phyloP scores from a whole-genome alignment of 2,888 invertebrate genomes.

The Neoitamus cyanurus region DNA sequence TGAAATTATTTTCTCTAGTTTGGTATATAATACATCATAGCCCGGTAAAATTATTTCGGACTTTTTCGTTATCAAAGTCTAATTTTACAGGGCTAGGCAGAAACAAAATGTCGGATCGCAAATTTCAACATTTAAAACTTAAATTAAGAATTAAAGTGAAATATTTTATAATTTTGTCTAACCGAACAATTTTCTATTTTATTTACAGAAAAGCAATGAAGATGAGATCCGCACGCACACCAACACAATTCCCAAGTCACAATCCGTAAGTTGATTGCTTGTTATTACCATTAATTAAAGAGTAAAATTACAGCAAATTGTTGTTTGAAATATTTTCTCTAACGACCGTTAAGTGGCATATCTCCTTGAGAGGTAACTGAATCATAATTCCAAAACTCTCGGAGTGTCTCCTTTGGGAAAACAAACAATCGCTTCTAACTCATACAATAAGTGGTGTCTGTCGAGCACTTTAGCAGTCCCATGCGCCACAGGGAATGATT shows the following conservation, averaged over 20 bases:
- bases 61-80: no score
- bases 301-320: background rate
- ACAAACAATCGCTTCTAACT: background rate
- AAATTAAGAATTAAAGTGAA: background rate
- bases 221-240: constrained; percentile 41
- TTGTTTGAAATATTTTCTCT: background rate
- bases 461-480: background rate
- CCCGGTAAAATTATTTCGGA: no score
- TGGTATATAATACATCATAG: no score
- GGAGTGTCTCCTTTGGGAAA: background rate
- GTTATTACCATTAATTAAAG: background rate
- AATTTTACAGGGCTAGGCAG: no score
- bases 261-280: constrained; percentile 54
- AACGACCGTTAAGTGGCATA: background rate
- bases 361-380: background rate
- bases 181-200: constrained; percentile 19
- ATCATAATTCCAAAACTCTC: background rate
- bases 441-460: background rate
- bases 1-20: no score
- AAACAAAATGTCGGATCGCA: no score
- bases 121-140: background rate
- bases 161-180: background rate
- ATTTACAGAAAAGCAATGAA: constrained; percentile 57
- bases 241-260: constrained; percentile 55
- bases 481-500: background rate